phyloP scores from a whole-genome alignment of 92 coral and sea anemone genomes.

The Porites cylindrica region DNA sequence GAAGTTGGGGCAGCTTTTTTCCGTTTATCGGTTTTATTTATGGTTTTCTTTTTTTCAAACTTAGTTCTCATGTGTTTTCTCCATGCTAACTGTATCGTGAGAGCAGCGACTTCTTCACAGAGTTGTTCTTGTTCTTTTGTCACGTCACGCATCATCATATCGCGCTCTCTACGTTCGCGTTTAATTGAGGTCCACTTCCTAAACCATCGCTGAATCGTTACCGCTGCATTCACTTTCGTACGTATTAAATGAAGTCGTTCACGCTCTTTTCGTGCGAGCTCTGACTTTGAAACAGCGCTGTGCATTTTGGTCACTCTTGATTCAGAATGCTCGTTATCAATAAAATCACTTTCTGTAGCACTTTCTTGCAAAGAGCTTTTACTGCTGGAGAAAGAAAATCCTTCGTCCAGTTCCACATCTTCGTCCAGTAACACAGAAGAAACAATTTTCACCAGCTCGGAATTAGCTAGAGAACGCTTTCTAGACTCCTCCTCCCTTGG shows the following conservation, averaged over 20 bases:
- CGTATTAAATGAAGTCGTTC: slow-evolving; percentile 85
- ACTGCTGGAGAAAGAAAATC: neutral
- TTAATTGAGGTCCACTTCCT: slow-evolving; percentile 48
- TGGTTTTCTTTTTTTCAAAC: slow-evolving; percentile 29
- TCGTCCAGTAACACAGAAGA: slow-evolving; percentile 33
- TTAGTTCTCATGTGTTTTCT: slow-evolving; percentile 60
- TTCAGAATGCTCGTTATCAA: neutral
- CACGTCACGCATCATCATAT: slow-evolving; percentile 57
- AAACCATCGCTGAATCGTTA: slow-evolving; percentile 81
- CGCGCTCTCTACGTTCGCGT: slow-evolving; percentile 33
- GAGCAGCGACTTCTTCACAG: slow-evolving; percentile 75
- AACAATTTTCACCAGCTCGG: slow-evolving; percentile 8
- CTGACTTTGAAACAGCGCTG: slow-evolving; percentile 36
- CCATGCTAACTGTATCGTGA: slow-evolving; percentile 84
- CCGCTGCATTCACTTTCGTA: slow-evolving; percentile 88
- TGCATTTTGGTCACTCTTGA: slow-evolving; percentile 4
- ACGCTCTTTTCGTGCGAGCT: slow-evolving; percentile 78
- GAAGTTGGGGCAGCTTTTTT: slow-evolving; percentile 27
- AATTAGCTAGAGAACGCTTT: neutral
- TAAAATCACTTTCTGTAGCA: neutral
- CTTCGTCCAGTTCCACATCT: slow-evolving; percentile 10
- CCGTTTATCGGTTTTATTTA: slow-evolving; percentile 19
- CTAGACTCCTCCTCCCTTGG: slow-evolving; percentile 10
- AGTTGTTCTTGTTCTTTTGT: slow-evolving; percentile 79
- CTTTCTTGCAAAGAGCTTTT: neutral